A percentile compares a stretch with the other conserved stretches of the same genome.
Conservation (phyloP, 1,140 invertebrate genomes). For the Philotrypesis tridentata region DNA sequence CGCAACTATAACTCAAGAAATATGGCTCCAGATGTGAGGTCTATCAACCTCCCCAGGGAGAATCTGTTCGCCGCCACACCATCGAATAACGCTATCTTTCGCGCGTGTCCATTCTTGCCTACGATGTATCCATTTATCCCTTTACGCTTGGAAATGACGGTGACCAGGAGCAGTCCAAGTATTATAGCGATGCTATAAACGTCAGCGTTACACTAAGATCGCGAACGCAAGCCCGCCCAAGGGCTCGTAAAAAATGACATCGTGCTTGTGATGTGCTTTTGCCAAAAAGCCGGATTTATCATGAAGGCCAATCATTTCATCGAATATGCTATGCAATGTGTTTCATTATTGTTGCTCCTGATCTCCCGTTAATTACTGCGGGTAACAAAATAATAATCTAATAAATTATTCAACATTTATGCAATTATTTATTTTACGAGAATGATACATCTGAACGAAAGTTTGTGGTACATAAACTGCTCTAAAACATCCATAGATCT, state of each 20-base stretch:
- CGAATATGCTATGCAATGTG: no score
- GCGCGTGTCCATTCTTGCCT: not conserved
- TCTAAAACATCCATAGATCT: no score
- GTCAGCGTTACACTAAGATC: slow-evolving; percentile 7
- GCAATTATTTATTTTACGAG: no score
- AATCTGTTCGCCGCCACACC: not conserved
- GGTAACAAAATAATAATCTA: no score
- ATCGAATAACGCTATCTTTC: slow-evolving; percentile 1
- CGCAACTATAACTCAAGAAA: slow-evolving; percentile 36
- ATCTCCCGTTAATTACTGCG: no score
- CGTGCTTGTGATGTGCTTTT: not conserved
- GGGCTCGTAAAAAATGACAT: slow-evolving; percentile 2
- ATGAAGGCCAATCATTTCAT: not conserved
- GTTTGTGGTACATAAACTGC: no score
- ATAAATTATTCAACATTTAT: no score
- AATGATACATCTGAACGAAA: no score
- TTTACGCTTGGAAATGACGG: not conserved
- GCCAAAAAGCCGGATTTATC: not conserved
- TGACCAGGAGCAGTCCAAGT: not conserved
- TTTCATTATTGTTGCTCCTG: no score
- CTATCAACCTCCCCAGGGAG: slow-evolving; percentile 11
- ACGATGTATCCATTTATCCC: not conserved
- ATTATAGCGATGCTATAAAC: not conserved
- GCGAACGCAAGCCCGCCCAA: not conserved
- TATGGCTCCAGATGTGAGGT: slow-evolving; percentile 8